Evolutionary conservation across 1,140 invertebrate species (phyloP).

Genomic region (Chrysopa pallens): DNA sequence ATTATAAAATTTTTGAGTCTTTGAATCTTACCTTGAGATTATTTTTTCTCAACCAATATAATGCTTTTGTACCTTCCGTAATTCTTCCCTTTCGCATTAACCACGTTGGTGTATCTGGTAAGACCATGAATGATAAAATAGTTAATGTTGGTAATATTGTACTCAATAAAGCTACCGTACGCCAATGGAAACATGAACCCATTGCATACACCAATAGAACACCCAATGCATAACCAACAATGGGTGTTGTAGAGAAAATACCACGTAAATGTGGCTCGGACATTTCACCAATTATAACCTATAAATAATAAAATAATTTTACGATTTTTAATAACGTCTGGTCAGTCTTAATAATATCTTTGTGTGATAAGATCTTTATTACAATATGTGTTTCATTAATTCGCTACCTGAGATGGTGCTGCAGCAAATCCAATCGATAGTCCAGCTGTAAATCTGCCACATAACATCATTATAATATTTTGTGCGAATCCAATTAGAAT

Average conservation of each 20-base stretch:
- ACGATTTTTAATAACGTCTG: too few relatives aligned
- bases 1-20: too few relatives aligned
- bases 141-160: slow-evolving; percentile 36
- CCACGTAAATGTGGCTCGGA: slow-evolving; percentile 46
- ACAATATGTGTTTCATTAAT: slow-evolving; percentile 21
- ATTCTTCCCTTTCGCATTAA: slow-evolving; percentile 36
- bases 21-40: slow-evolving; percentile 26
- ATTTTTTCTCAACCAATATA: slow-evolving; percentile 45
- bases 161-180: slow-evolving; percentile 39
- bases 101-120: slow-evolving; percentile 58
- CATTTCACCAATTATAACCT: slow-evolving; percentile 55
- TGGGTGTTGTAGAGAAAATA: slow-evolving; percentile 40
- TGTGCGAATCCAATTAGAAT: slow-evolving; percentile 34
- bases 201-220: slow-evolving; percentile 49
- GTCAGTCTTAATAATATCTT: too few relatives aligned
- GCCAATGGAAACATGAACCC: slow-evolving; percentile 41
- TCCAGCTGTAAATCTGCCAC: slow-evolving; percentile 45
- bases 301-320: slow-evolving; percentile 8
- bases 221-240: slow-evolving; percentile 50
- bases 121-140: slow-evolving; percentile 33
- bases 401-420: slow-evolving; percentile 40
- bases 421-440: slow-evolving; percentile 48
- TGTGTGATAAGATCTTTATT: too few relatives aligned
- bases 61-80: slow-evolving; percentile 38
- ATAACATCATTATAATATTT: slow-evolving; percentile 33